Conservation (phyloP, 2,888 invertebrate species). For the Pyralis farinalis region DNA sequence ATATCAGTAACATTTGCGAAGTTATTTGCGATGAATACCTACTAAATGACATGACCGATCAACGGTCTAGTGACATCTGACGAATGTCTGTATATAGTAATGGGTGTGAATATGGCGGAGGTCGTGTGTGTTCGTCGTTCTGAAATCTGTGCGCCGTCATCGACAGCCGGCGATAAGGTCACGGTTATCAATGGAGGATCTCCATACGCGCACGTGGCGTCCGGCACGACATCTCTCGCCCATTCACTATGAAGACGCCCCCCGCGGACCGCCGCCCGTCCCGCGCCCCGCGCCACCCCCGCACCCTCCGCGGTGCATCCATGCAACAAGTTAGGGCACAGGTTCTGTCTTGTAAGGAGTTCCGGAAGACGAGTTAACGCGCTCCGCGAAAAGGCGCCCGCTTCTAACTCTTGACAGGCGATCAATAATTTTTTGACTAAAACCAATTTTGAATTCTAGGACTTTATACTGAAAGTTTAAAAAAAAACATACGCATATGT, state of each 20-base stretch:
- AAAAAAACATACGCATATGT: too few species aligned
- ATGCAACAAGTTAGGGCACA: constrained; percentile 78
- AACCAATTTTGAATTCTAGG: too few species aligned
- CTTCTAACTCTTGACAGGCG: background rate
- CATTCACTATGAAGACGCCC: constrained; percentile 78
- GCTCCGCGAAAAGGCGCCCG: constrained; percentile 25
- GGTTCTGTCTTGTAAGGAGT: constrained; percentile 64
- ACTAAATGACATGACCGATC: too few species aligned
- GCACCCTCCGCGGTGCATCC: constrained; percentile 69
- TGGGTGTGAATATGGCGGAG: background rate
- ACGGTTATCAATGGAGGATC: constrained; percentile 78
- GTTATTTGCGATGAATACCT: too few species aligned
- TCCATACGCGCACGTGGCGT: constrained; percentile 75
- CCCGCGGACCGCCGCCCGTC: constrained; percentile 34
- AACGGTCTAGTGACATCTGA: too few species aligned
- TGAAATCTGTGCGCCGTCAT: constrained; percentile 43
- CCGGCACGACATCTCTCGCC: constrained; percentile 78
- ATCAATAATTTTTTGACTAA: too few species aligned
- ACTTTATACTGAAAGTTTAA: too few species aligned
- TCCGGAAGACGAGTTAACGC: constrained; percentile 45
- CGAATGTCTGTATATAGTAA: background rate
- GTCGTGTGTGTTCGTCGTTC: background rate
- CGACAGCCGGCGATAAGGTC: constrained; percentile 66
- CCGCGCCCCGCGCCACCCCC: constrained; percentile 38
- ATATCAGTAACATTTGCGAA: too few species aligned